A percentile compares a stretch with the other conserved stretches of the same genome.
Evolutionary conservation across 2,888 invertebrate species (phyloP).

Genomic region (Harpalus rubripes): DNA sequence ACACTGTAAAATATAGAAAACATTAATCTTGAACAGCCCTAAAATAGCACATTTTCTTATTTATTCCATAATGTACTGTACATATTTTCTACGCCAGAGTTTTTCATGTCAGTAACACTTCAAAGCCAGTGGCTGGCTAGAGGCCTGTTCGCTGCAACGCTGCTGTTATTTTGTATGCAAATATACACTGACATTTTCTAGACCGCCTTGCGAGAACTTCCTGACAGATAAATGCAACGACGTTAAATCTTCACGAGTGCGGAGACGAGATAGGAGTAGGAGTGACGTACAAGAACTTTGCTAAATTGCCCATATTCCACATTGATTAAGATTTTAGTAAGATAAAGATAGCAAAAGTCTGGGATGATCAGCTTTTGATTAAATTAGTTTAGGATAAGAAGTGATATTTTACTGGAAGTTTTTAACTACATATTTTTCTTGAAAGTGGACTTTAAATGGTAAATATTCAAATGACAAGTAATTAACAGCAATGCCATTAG

Average conservation of each 20-base stretch:
- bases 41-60: not conserved
- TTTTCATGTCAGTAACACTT: not conserved
- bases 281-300: not conserved
- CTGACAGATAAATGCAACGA: constrained; percentile 20
- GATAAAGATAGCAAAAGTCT: not conserved
- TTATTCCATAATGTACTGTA: not conserved
- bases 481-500: too few species aligned
- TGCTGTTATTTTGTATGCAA: constrained; percentile 31
- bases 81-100: not conserved
- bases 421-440: too few species aligned
- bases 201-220: not conserved
- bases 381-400: too few species aligned
- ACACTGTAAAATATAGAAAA: not conserved
- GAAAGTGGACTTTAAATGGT: too few species aligned
- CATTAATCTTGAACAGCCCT: not conserved
- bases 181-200: constrained; percentile 30
- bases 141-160: not conserved
- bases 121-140: not conserved
- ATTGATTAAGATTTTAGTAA: not conserved
- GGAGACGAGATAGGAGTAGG: not conserved
- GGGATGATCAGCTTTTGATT: too few species aligned
- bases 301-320: too few species aligned
- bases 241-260: constrained; percentile 18
- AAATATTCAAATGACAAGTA: too few species aligned
- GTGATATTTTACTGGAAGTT: too few species aligned